Evolutionary conservation across 2,113 vertebrate genomes (phyloP), one percentile per base, ranked within the genome.

Genomic region (Prochilodus magdalenae): DNA sequence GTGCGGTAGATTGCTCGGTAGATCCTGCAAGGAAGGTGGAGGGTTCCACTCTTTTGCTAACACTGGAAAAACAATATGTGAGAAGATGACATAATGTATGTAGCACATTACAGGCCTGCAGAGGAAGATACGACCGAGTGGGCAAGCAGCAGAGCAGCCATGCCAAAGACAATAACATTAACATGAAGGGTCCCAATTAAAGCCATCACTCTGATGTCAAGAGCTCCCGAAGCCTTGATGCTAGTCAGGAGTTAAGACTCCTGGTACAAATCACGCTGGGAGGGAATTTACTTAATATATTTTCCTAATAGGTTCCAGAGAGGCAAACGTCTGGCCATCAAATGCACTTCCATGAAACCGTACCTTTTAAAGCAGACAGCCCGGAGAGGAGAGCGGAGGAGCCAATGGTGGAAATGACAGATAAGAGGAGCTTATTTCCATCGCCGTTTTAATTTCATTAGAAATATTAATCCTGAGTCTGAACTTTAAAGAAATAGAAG

Each of bases 271-370:
- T 93, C 93, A 93, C 89, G 88, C 88, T 60, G 82, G 84, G 87
- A 81, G 86, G 89, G 90, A 92, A 91, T 83, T 82, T 87, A 88
- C 91, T 92, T 91, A 88, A 91, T 91, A 73, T 86, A 86, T 88
- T 75, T 75, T 86, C 86, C 87, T 93, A 92, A 93, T 93, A 84
- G 80, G 71, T 93, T 93, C 91, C 93, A 93, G 91, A 93, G 84
- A 85, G 87, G 77, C 77, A 66, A 76, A 60, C 69, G 71, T 87
- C 87, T 86, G 57, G 77, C 82, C 86, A 85, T 89, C 81, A 65
- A 76, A 77, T 67, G 82, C 63, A 72, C 44, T 44, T 83, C 84
- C 86, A 83, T 84, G 71, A 83, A 87, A 78, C 33, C 22, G 27
- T 83, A 85, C 85, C 73, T 12, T 80, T 88, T 79, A 80, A 85